phyloP scores from a whole-genome alignment of 2,113 vertebrate genomes.

The Upupa epops region DNA sequence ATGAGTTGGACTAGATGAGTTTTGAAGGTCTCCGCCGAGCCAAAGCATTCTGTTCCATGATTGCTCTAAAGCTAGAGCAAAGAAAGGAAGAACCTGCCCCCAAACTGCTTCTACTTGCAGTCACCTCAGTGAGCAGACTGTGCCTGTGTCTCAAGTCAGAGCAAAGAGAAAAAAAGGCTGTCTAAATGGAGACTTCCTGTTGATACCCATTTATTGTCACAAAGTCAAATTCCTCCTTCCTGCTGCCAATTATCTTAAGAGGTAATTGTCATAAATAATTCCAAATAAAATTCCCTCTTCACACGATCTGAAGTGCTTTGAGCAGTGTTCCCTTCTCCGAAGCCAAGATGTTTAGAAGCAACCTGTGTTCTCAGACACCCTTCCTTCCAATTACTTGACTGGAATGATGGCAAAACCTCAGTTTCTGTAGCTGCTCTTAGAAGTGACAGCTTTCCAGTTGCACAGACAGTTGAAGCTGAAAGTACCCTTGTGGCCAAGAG shows the following conservation, averaged over 20 bases:
- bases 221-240: not conserved
- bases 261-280: not conserved
- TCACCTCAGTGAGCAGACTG: not conserved
- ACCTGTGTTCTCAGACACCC: not conserved
- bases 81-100: not conserved
- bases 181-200: not conserved
- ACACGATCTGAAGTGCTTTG: not conserved
- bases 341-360: not conserved
- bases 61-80: not conserved
- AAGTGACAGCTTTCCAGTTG: not conserved
- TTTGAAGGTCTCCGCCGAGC: too few relatives aligned
- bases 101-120: not conserved
- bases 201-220: not conserved
- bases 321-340: not conserved
- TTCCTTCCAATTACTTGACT: not conserved
- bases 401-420: not conserved
- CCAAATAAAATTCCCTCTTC: not conserved
- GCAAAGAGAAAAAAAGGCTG: not conserved
- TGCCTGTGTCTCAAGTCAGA: not conserved
- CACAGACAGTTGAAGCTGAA: not conserved
- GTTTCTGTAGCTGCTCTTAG: not conserved
- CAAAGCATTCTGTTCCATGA: too few relatives aligned
- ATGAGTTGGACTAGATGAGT: too few relatives aligned
- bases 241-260: not conserved
- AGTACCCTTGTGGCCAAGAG: too few relatives aligned